Base-by-base conservation (phyloP, 2,113 vertebrate genomes). In the Podarcis cretensis region DNA sequence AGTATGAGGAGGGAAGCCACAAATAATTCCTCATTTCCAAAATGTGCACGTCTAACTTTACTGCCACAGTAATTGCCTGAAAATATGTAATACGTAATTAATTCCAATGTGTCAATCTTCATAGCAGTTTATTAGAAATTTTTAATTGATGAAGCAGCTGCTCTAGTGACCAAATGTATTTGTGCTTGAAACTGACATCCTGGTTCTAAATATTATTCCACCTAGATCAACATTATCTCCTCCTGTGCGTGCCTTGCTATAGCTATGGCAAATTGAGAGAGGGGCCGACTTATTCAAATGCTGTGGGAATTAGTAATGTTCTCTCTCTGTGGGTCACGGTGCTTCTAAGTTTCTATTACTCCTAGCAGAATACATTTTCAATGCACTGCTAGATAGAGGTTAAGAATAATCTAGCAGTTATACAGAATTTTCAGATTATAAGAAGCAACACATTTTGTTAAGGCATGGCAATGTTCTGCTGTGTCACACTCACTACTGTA, bases 51-150 rank as follows among this genome's bases (percentile, higher is more conserved):
- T 96, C 93, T 92, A 90, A 43, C 79, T 74, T 93, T 97, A 93
- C 91, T 96, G 94, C 89, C 94, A 87, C 81, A 92, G 91, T 93
- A 95, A 97, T 97, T 97, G 94, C 93, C 94, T 96, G 95, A 95
- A 97, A 97, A 97, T 95, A 96, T 94, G 92, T 93, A 94, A 96
- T 96, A 94, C 93, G 96, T 97, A 97, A 97, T 97, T 97, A 95
- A 93, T 96, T 97, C 91, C 89, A 93, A 96, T 86, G 91, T 97
- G 96, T 96, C 97, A 97, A 92, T 97, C 95, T 97, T 97, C 94
- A 95, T 97, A 97, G 94, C 83, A 0, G 63, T 93, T 91, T 96
- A 96, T 97, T 96, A 96, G 94, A 94, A 95, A 92, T 95, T 92
- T 95, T 91, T 96, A 94, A 96, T 94, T 95, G 95, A 92, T 94